Conservation (phyloP, 1,140 invertebrate species). For the Hyles vespertilio region DNA sequence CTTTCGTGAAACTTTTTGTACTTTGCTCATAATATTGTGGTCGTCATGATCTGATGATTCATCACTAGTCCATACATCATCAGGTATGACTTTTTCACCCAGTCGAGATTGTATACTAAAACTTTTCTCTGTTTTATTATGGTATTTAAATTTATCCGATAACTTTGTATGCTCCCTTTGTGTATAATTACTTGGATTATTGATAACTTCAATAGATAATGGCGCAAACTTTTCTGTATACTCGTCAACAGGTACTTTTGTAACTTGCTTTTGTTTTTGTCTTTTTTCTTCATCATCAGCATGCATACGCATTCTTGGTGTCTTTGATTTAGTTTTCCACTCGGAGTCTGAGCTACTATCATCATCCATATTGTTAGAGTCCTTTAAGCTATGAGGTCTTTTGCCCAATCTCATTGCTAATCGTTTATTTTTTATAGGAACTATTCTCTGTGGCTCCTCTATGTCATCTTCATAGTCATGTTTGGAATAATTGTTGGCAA, state of each 20-base stretch:
- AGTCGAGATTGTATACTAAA: conserved; percentile 48
- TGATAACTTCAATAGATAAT: conserved; percentile 59
- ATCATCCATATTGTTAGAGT: conserved; percentile 45
- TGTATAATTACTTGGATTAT: conserved; percentile 42
- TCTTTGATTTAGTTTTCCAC: conserved; percentile 80
- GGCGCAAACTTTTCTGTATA: conserved; percentile 49
- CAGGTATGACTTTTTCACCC: conserved; percentile 40
- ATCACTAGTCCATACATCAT: conserved; percentile 37
- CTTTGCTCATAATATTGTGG: conserved; percentile 53
- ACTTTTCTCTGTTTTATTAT: conserved; percentile 23
- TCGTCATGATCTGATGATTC: conserved; percentile 42
- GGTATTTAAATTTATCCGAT: conserved; percentile 55
- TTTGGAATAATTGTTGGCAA: conserved; percentile 52
- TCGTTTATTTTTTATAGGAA: conserved; percentile 55
- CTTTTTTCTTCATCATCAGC: conserved; percentile 90
- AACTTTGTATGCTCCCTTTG: conserved; percentile 42
- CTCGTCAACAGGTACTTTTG: conserved; percentile 39
- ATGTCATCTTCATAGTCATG: conserved; percentile 35
- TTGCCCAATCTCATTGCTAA: conserved; percentile 66
- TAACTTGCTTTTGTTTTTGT: conserved; percentile 57
- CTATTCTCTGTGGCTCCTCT: conserved; percentile 24
- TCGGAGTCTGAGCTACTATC: conserved; percentile 68
- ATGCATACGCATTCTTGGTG: conserved; percentile 88
- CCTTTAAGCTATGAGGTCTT: conserved; percentile 24
- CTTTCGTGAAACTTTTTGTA: conserved; percentile 52